Evolutionary conservation across 2,797 vertebrate species (phyloP).

Genomic region (Pterois miles): DNA sequence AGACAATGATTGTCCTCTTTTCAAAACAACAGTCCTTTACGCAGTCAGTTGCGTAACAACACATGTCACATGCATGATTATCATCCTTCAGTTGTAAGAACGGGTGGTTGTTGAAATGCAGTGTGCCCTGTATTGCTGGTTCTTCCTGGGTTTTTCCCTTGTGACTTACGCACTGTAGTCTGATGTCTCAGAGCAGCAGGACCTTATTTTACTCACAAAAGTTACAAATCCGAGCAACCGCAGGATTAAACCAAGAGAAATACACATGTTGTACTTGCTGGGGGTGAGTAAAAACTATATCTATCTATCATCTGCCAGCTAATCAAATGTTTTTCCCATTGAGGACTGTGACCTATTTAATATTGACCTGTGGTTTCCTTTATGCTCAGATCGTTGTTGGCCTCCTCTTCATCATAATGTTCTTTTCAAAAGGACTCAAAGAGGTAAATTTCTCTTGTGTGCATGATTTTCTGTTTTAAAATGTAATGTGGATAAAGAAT

Average conservation of each 20-base stretch:
- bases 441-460: conserved; percentile 59
- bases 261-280: conserved; percentile 74
- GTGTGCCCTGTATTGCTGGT: conserved; percentile 58
- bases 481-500: not conserved
- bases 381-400: conserved; percentile 57
- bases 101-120: conserved; percentile 27
- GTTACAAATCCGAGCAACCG: not conserved
- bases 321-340: not conserved
- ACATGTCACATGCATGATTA: not conserved
- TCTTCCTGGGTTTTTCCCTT: conserved; percentile 14
- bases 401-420: conserved; percentile 75
- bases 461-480: not conserved
- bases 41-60: conserved; percentile 22
- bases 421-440: conserved; percentile 70
- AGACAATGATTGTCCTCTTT: not conserved
- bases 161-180: not conserved
- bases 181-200: conserved; percentile 2
- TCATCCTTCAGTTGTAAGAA: not conserved
- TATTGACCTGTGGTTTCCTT: conserved; percentile 14
- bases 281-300: conserved; percentile 64
- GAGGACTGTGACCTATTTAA: not conserved
- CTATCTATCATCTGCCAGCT: not conserved
- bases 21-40: conserved; percentile 1
- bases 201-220: not conserved
- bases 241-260: conserved; percentile 17